Conservation (phyloP, 2,888 invertebrate genomes). For the Omphaloscelis lunosa region DNA sequence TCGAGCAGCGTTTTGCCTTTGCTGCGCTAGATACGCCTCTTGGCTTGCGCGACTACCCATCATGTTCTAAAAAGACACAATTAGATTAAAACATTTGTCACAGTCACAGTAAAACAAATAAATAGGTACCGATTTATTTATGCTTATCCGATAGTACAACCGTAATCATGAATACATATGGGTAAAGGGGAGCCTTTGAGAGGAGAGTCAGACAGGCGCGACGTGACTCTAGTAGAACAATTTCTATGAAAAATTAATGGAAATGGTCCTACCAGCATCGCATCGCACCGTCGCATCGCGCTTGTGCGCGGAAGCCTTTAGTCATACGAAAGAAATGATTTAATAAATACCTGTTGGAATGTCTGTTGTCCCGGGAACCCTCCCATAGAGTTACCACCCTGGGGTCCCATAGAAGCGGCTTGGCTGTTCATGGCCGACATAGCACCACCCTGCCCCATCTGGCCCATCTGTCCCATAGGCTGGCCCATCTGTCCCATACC, state of each 20-base stretch:
- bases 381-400: slow-evolving; percentile 87
- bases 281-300: too few relatives aligned
- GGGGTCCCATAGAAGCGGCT: slow-evolving; percentile 87
- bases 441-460: slow-evolving; percentile 87
- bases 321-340: not conserved
- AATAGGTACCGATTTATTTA: not conserved
- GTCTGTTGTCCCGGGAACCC: slow-evolving; percentile 90
- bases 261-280: too few relatives aligned
- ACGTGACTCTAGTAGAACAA: too few relatives aligned
- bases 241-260: too few relatives aligned
- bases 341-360: slow-evolving; percentile 86
- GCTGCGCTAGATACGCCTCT: slow-evolving; percentile 91
- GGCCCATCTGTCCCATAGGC: slow-evolving; percentile 90
- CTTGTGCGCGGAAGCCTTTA: too few relatives aligned
- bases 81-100: not conserved
- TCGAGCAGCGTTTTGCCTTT: slow-evolving; percentile 91
- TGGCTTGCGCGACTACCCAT: slow-evolving; percentile 91
- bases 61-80: slow-evolving; percentile 89
- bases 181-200: not conserved
- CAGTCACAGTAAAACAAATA: not conserved
- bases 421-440: slow-evolving; percentile 89
- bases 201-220: too few relatives aligned
- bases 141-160: not conserved
- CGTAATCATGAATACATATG: not conserved
- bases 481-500: slow-evolving; percentile 88